Conservation (phyloP, 2,888 invertebrate species). For the Meandrusa payeni region DNA sequence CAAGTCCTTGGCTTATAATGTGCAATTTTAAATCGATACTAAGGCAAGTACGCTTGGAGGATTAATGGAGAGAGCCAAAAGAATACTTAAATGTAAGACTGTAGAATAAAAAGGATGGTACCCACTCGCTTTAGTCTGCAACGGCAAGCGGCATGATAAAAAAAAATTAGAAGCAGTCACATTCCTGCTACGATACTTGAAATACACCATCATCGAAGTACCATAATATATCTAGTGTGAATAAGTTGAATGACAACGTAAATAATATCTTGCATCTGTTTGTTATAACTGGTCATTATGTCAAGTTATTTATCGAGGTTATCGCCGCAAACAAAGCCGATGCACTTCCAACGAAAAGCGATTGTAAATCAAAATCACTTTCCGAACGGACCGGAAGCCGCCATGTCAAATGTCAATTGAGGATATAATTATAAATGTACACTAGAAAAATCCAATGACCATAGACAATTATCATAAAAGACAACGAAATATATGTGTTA, state of each 20-base stretch:
- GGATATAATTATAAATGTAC: too few relatives aligned
- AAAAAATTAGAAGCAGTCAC: neutral
- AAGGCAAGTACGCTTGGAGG: conserved; percentile 12
- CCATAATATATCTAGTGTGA: neutral
- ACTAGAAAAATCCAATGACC: too few relatives aligned
- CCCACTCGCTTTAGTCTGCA: too few relatives aligned
- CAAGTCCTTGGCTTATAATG: conserved; percentile 3
- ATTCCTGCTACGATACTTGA: too few relatives aligned
- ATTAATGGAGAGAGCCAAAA: too few relatives aligned
- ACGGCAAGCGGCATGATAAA: too few relatives aligned
- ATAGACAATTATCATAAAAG: too few relatives aligned
- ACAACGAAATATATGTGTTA: too few relatives aligned
- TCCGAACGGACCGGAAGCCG: conserved; percentile 21
- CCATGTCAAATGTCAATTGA: conserved; percentile 16
- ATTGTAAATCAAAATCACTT: conserved; percentile 40
- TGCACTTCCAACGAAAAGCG: conserved; percentile 31
- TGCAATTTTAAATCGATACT: conserved; percentile 4
- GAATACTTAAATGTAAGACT: too few relatives aligned
- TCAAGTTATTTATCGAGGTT: conserved; percentile 18
- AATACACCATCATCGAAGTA: too few relatives aligned
- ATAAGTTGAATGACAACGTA: neutral
- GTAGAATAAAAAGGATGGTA: too few relatives aligned
- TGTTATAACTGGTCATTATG: neutral
- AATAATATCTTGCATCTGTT: neutral
- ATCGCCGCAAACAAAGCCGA: conserved; percentile 33